A percentile compares a stretch with the other conserved stretches of the same genome.
Conservation (phyloP, 1,140 invertebrate genomes). For the Temnothorax longispinosus region DNA sequence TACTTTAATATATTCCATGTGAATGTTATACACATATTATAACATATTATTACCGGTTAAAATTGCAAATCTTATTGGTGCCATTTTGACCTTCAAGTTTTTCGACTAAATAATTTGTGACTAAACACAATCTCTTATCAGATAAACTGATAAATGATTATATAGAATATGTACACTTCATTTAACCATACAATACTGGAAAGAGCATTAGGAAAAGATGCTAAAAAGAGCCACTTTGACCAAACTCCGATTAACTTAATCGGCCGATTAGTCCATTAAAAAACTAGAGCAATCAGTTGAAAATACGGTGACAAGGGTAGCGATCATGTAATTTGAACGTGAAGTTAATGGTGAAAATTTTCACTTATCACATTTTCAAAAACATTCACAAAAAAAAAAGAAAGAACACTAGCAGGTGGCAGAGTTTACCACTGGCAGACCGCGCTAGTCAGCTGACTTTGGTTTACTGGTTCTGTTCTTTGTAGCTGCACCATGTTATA, state of each 20-base stretch:
- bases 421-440: neutral
- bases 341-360: too few species aligned
- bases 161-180: neutral
- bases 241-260: too few species aligned
- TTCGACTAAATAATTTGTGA: neutral
- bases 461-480: neutral
- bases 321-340: too few species aligned
- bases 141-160: neutral
- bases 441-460: too few species aligned
- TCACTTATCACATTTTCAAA: too few species aligned
- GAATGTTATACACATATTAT: neutral
- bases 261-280: too few species aligned
- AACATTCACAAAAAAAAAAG: too few species aligned
- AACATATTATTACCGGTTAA: slow-evolving; percentile 74
- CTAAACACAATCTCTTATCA: neutral
- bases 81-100: slow-evolving; percentile 53
- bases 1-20: neutral
- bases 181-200: neutral
- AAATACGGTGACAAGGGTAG: too few species aligned
- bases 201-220: too few species aligned
- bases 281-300: too few species aligned
- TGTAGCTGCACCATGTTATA: neutral
- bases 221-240: too few species aligned
- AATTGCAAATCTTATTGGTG: slow-evolving; percentile 75
- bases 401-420: neutral